Evolutionary conservation across 30 jellyfish, hydroid and myxozoan genomes (phyloP), one percentile per base, ranked within the genome.

Genomic region (Aurelia sp.): DNA sequence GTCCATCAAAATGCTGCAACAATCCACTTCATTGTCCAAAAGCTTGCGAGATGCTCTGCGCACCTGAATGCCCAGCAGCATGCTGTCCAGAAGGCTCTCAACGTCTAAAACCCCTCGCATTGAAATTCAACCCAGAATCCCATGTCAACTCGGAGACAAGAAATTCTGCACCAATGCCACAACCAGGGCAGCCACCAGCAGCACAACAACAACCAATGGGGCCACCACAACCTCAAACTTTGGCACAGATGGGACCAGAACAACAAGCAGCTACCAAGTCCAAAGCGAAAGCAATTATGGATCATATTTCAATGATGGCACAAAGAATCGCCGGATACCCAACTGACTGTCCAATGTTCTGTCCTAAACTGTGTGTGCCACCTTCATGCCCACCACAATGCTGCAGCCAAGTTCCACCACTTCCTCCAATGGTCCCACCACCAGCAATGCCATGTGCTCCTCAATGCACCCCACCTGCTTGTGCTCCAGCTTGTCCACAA

Each of bases 1-100:
- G 99, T 50, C 99, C 99, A 47, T 20, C 89, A 74, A 91, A 85
- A 59, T 95, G 99, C 89, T 95, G 99, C 85, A 82, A 95, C 89
- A 95, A 95, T 85, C 99, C 99, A 23, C 85, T 76, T 44, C 66
- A 81, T 15, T 95, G 99, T 79, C 97, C 96, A 3, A 82, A 73
- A 58, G 61, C 73, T 7, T 95, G 99, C 87, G 87, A 81, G 70
- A 69, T 74, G 64, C 86, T 95, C 59, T 95, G 99, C 66, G 92
- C 99, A 4, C 97, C 97, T 1, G 91, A 90, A 71, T 95, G 99
- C 72, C 91, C 95, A 11, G 98, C 88, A 19, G 87, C 82, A 48
- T 95, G 99, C 86, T 95, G 99, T 73, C 98, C 99, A 73, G 96
- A 87, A 35, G 99, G 99, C 5, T 69, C 84, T 62, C 66, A 65